Base-by-base conservation (phyloP, 2,113 vertebrate species). In the Protobothrops flavoviridis region DNA sequence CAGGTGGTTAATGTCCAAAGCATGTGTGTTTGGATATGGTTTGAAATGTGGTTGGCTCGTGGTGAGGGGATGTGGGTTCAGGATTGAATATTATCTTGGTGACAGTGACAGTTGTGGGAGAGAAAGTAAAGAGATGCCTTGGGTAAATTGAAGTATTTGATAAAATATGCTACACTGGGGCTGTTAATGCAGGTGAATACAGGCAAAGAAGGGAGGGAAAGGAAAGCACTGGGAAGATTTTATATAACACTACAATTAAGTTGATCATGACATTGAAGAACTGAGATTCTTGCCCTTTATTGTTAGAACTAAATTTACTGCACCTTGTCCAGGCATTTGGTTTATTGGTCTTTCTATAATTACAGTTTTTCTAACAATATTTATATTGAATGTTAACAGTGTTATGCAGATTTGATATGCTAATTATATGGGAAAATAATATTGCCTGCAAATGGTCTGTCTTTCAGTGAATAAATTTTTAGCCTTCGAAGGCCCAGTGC, bases 381-480 rank as follows among this genome's bases (percentile, higher is more conserved):
- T 90, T 94, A 88, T 9, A 39, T 91, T 93, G 69, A 56, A 81
- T 43, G 94, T 69, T 94, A 94, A 93, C 85, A 74, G 53, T 91
- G 87, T 43, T 85, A 48, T 92, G 26, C 93, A 95, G 92, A 94
- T 95, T 50, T 33, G 45, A 81, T 89, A 69, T 53, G 55, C 90
- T n/a, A 92, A 26, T 93, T 95, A 85, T 92, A 17, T 93, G 91
- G 85, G 90, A 52, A 33, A 90, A 2, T 93, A 26, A 96, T 24
- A 93, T 91, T 0, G 3, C 50, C 3, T 94, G 55, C 33, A 5
- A 97, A 97, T 94, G 97, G 94, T 94, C 97, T 97, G 95, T 97
- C 96, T 96, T 96, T 94, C 96, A 99, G 99, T 99, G 89, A 98
- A 98, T 93, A 98, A 98, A 96, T 99, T 99, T 96, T 97, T 99